phyloP scores from a whole-genome alignment of 1,140 invertebrate species.

The Zaprionus nigranus region DNA sequence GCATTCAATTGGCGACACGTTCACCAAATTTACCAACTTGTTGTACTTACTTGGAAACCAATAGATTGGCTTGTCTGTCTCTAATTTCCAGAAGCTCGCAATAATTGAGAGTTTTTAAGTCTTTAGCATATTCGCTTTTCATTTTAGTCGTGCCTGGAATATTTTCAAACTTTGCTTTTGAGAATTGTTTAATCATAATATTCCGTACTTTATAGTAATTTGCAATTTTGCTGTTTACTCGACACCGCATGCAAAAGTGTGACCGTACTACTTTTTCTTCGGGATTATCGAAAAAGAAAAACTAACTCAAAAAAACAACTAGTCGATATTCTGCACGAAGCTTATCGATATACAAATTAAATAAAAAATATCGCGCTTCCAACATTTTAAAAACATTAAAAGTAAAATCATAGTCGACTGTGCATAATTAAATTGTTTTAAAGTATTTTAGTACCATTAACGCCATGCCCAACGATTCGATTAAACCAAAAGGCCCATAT shows the following conservation, averaged over 20 bases:
- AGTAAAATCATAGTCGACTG: conserved; percentile 16
- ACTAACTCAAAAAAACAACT: neutral
- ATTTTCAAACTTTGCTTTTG: conserved; percentile 37
- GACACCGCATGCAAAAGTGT: neutral
- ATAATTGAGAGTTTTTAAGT: conserved; percentile 84
- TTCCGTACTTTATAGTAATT: conserved; percentile 11
- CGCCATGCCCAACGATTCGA: conserved; percentile 38
- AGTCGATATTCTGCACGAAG: neutral
- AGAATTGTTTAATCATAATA: conserved; percentile 1
- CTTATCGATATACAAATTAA: neutral
- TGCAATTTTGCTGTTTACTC: neutral
- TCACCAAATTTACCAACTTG: conserved; percentile 12
- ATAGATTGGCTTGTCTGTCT: conserved; percentile 85
- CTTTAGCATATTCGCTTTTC: conserved; percentile 62
- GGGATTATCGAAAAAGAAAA: neutral
- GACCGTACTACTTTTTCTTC: neutral
- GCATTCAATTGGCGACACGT: conserved; percentile 7
- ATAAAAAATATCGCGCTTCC: neutral
- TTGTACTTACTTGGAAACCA: conserved; percentile 85
- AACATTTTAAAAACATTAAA: neutral
- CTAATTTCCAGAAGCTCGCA: conserved; percentile 85
- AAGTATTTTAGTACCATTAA: neutral
- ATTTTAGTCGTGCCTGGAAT: conserved; percentile 56
- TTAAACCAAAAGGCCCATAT: conserved; percentile 32
- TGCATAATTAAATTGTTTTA: neutral